These are phyloP conservation scores for Cardiocondyla obscurior DNA, from an alignment of 1,140 invertebrate species.

Conservation along the genomic window DNA sequence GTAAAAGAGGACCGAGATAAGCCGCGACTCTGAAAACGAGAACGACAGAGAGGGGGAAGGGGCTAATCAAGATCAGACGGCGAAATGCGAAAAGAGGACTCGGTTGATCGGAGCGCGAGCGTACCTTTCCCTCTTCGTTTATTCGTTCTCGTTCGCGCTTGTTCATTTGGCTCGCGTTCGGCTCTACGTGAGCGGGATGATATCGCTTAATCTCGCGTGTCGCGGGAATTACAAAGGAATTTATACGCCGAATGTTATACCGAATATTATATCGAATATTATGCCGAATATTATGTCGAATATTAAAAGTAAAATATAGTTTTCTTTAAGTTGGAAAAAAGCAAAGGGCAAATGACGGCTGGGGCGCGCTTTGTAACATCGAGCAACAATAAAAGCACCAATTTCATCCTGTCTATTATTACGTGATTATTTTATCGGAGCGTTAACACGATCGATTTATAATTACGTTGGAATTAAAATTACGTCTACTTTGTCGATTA, in stretches of 20 bases:
- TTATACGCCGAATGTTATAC: too few relatives aligned
- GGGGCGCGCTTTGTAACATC: background rate
- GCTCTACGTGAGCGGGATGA: too few relatives aligned
- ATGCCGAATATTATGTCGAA: too few relatives aligned
- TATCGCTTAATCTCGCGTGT: background rate
- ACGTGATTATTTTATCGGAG: background rate
- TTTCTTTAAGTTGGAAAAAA: too few relatives aligned
- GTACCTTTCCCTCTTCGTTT: too few relatives aligned
- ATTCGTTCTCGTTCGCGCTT: background rate
- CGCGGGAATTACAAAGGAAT: too few relatives aligned
- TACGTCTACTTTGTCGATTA: constrained; percentile 40
- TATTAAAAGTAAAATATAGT: too few relatives aligned
- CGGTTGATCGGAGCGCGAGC: too few relatives aligned
- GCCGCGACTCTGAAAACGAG: background rate
- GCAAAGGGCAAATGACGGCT: too few relatives aligned
- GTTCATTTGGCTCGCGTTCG: background rate
- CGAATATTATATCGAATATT: too few relatives aligned
- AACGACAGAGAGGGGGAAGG: background rate
- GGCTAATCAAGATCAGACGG: too few relatives aligned
- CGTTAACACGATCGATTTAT: constrained; percentile 1
- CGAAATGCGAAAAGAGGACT: too few relatives aligned
- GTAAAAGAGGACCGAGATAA: background rate
- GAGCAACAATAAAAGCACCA: constrained; percentile 1
- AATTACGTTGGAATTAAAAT: constrained; percentile 31
- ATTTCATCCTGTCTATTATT: background rate